These are phyloP conservation scores for Sinocyclocheilus maitianheensis DNA, from an alignment of 2,113 vertebrate species.

Conservation along the genomic window DNA sequence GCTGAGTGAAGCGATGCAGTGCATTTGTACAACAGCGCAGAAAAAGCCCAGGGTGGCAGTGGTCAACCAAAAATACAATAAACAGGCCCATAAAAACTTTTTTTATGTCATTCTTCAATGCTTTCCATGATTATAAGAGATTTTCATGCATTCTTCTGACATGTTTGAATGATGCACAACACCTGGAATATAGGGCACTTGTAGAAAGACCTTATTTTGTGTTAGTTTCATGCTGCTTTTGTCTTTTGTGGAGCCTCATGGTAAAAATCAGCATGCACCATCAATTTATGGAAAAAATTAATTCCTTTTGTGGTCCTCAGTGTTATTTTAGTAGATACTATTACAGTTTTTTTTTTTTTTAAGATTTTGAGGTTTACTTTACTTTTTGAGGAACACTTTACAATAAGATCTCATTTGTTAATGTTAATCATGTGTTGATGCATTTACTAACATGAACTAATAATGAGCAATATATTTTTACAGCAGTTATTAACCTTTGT, in stretches of 20 bases:
- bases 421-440: no score
- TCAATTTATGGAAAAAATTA: background rate
- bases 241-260: background rate
- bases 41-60: background rate
- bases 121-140: background rate
- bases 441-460: no score
- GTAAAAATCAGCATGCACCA: background rate
- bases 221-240: background rate
- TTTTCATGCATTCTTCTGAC: background rate
- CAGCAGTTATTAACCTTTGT: no score
- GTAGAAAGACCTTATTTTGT: background rate
- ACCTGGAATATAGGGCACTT: background rate
- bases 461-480: no score
- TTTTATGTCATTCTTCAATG: background rate
- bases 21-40: background rate
- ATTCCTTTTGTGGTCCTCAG: no score
- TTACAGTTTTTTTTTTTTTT: no score
- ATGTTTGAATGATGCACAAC: background rate
- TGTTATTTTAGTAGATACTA: no score
- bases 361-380: no score
- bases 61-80: background rate
- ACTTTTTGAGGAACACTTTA: no score
- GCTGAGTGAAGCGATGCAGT: constrained; percentile 11
- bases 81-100: background rate
- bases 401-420: no score